Base-by-base conservation (phyloP, 2,113 vertebrate genomes). In the Pseudois nayaur region DNA sequence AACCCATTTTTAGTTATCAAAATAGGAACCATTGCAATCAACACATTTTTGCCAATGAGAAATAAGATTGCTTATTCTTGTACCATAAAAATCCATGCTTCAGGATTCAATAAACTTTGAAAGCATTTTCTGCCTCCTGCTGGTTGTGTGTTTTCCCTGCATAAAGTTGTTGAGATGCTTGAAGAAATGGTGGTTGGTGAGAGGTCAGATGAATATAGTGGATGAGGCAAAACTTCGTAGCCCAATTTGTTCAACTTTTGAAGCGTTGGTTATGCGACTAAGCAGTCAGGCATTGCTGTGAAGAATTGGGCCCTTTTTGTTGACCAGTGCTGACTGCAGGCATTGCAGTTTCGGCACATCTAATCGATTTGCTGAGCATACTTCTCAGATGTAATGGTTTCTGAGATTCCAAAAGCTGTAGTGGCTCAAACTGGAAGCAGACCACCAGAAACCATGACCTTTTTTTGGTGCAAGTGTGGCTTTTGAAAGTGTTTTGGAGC, bases 241-340 rank as follows among this genome's bases (percentile, higher is more conserved):
- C 71, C 71, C 23, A 43, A 27, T 76, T 43, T 76, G 11, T 76
- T 76, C 71, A 76, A 43, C 36, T 76, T 76, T 27, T 76, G 40
- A 76, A 76, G 71, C 6, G 0, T 76, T 76, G 71, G 71, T 76
- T 76, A 43, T 43, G 29, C 0, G 1, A 40, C 27, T 76, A 40
- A 1, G 0, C 0, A 0, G 36, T 43, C 40, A 43, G 71, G 12
- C 6, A 13, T 14, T 43, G 40, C 40, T 43, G 40, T 43, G 71
- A 23, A 43, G 71, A 76, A 43, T 14, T 76, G 71, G 40, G 23
- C 71, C 71, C 71, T 76, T 76, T 76, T 27, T 76, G 23, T 43
- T 76, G 71, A 76, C 71, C 23, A 14, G 0, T 27, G 40, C 71
- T 43, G 40, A 23, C 6, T 27, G 21, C 40, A 76, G 36, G 71